Percentiles rank a stretch among this genome's conserved stretches.
Conservation (phyloP, 2,113 vertebrate genomes). For the Cebus imitator region DNA sequence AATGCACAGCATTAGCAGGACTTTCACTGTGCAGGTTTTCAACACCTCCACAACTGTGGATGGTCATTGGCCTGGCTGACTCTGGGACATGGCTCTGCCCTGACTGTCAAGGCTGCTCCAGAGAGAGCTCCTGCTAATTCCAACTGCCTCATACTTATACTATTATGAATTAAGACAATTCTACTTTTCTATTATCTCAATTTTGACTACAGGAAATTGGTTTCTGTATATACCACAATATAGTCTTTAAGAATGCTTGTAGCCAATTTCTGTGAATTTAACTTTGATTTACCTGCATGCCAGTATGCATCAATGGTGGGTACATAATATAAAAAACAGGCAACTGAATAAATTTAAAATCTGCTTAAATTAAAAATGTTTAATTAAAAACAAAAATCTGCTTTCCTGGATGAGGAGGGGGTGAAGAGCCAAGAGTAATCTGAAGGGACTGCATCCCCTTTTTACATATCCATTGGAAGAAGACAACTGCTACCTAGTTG, state of each 20-base stretch:
- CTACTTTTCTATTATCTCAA: neutral
- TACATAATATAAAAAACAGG: neutral
- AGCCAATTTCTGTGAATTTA: neutral
- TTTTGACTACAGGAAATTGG: neutral
- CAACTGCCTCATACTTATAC: neutral
- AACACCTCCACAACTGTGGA: neutral
- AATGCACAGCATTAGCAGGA: neutral
- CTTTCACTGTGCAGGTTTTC: neutral
- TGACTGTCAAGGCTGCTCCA: neutral
- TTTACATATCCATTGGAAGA: neutral
- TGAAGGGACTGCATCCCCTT: neutral
- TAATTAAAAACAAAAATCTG: neutral
- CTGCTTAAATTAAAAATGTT: neutral
- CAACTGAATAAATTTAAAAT: neutral
- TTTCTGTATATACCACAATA: neutral
- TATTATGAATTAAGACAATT: neutral
- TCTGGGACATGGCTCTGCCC: neutral
- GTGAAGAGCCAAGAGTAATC: neutral
- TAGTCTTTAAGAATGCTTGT: neutral
- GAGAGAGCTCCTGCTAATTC: neutral
- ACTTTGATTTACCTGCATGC: neutral
- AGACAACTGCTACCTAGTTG: neutral
- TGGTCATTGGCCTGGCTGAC: neutral
- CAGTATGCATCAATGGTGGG: neutral
- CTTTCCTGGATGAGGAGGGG: neutral